Evolutionary conservation across 2,113 vertebrate genomes (phyloP).

Genomic region (Gavialis gangeticus): DNA sequence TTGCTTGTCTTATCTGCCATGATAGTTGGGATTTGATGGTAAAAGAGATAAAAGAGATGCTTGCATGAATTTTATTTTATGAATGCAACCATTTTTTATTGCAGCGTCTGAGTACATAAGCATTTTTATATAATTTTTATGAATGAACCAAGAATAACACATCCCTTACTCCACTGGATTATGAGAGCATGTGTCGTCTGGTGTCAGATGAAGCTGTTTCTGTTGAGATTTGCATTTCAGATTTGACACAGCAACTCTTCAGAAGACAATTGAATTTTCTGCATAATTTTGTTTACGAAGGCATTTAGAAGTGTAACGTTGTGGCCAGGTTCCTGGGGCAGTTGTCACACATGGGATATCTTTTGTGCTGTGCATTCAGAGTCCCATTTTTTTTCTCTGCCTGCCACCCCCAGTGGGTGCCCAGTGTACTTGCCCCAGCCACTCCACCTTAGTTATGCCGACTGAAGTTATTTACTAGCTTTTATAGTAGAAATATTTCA

Average conservation of each 20-base stretch:
- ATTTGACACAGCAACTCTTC: not conserved
- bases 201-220: not conserved
- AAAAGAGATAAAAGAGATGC: conserved; percentile 35
- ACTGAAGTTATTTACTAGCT: too few relatives aligned
- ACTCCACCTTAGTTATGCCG: too few relatives aligned
- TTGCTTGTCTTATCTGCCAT: conserved; percentile 25
- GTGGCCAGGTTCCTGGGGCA: too few relatives aligned
- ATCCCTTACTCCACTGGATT: not conserved
- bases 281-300: too few relatives aligned
- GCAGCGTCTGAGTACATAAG: not conserved
- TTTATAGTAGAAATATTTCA: too few relatives aligned
- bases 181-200: not conserved
- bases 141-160: not conserved
- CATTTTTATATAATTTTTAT: not conserved
- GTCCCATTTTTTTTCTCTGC: accelerated
- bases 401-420: not conserved
- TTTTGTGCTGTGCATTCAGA: too few relatives aligned
- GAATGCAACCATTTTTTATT: not conserved
- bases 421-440: too few relatives aligned
- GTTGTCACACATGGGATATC: too few relatives aligned
- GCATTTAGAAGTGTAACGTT: too few relatives aligned
- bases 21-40: conserved; percentile 17
- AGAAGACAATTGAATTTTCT: not conserved
- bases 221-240: not conserved
- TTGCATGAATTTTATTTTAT: not conserved